Conservation (phyloP, 92 coral and sea anemone genomes). For the Heliopora coerulea region DNA sequence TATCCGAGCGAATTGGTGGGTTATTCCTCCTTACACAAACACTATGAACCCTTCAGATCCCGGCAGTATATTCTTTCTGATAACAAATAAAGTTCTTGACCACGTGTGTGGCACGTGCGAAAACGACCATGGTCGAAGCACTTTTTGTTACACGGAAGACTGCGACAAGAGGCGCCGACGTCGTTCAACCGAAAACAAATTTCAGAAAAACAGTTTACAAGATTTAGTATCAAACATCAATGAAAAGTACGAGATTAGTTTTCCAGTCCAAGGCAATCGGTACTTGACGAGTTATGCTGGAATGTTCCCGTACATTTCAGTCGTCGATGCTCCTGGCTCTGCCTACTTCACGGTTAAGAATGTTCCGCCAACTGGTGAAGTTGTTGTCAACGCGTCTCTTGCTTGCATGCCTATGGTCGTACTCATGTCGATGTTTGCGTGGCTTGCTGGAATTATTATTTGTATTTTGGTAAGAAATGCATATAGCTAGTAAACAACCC, state of each 20-base stretch:
- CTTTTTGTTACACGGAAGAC: slow-evolving; percentile 10
- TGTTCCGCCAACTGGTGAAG: slow-evolving; percentile 26
- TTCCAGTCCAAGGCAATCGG: slow-evolving; percentile 61
- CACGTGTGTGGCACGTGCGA: slow-evolving; percentile 64
- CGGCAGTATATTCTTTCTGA: slow-evolving; percentile 59
- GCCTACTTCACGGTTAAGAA: slow-evolving; percentile 51
- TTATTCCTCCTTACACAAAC: slow-evolving; percentile 61
- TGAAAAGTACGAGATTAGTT: slow-evolving; percentile 55
- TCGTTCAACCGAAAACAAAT: slow-evolving; percentile 6
- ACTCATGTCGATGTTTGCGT: slow-evolving; percentile 32
- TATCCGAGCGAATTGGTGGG: slow-evolving; percentile 60
- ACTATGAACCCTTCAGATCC: slow-evolving; percentile 34
- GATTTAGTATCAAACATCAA: slow-evolving; percentile 51
- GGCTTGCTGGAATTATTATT: slow-evolving; percentile 50
- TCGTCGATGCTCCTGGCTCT: slow-evolving; percentile 70
- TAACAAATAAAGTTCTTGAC: slow-evolving; percentile 49
- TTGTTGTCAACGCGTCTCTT: slow-evolving; percentile 20
- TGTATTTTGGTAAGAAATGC: slow-evolving; percentile 64
- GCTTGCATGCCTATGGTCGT: slow-evolving; percentile 53
- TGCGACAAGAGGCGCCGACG: slow-evolving; percentile 12
- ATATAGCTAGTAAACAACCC: no score
- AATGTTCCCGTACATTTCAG: slow-evolving; percentile 59
- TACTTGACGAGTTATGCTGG: slow-evolving; percentile 55
- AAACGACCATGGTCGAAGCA: slow-evolving; percentile 59
- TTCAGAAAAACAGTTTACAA: slow-evolving; percentile 39